These are phyloP conservation scores for Meganola albula DNA, from an alignment of 2,888 invertebrate genomes.

Conservation along the genomic window DNA sequence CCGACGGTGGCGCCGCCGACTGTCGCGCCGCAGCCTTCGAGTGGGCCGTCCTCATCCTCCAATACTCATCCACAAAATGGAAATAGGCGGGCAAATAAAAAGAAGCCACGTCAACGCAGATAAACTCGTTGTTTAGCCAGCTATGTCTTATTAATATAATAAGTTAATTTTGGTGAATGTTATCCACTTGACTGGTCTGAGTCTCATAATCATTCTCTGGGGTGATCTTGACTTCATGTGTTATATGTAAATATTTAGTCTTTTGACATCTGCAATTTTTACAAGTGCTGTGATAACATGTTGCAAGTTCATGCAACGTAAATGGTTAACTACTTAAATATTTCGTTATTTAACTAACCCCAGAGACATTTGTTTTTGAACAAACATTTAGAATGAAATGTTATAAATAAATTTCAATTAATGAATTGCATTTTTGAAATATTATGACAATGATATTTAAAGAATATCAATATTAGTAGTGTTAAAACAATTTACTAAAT, in stretches of 20 bases:
- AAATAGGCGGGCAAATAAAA: constrained; percentile 48
- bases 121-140: constrained; percentile 36
- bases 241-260: constrained; percentile 48
- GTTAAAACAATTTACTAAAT: constrained; percentile 28
- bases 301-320: constrained; percentile 44
- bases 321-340: constrained; percentile 40
- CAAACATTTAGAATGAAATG: constrained; percentile 35
- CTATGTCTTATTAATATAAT: constrained; percentile 25
- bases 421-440: constrained; percentile 46
- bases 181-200: constrained; percentile 43
- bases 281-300: constrained; percentile 69
- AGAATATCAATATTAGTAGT: constrained; percentile 28
- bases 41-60: constrained; percentile 38
- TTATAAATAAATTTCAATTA: constrained; percentile 39
- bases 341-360: constrained; percentile 39
- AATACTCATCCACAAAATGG: constrained; percentile 31
- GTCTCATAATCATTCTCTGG: constrained; percentile 45
- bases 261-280: constrained; percentile 58
- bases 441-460: constrained; percentile 34
- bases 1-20: constrained; percentile 21
- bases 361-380: constrained; percentile 43
- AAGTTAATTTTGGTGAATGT: constrained; percentile 34
- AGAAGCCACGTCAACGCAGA: constrained; percentile 61
- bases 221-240: constrained; percentile 36
- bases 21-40: constrained; percentile 22